Base-by-base conservation (phyloP, 2,797 vertebrate genomes). In the Hoplostethus atlanticus region DNA sequence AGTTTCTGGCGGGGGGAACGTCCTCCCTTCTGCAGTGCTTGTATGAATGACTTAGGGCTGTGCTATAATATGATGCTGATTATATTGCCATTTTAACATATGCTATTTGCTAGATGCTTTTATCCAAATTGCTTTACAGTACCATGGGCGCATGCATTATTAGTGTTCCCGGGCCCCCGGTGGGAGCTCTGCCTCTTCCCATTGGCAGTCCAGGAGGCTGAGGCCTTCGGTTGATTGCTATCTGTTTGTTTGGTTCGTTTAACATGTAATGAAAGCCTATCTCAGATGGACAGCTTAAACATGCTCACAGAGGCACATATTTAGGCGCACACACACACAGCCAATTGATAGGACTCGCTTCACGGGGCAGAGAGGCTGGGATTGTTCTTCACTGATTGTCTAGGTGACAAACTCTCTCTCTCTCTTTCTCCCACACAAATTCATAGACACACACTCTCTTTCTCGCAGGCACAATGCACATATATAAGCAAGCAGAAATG, bases 171-270 rank as follows among this genome's bases (percentile, higher is more conserved):
- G 73, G 66, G 21, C 21, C 50, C 78, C 75, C 71, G 60, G 73
- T 63, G 64, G 71, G 42, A 80, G 31, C 70, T 75, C 46, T 82
- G 71, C 50, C 58, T 84, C 61, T 81, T 77, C 64, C 53, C 53
- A 85, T 73, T 71, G 80, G 71, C 71, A 62, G 66, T 66, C 16
- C 46, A 34, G 42, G 57, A 21, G 74, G 77, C 76, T 80, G 70
- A 81, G 71, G 56, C 73, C 78, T 58, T 79, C 61, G 69, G 62
- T 42, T 84, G 87, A 92, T 90, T 91, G 81, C 85, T 86, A 85
- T 89, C 81, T 17, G 77, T 89, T 89, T 87, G 77, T 86, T 75
- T 83, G 89, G 75, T 87, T 90, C 83, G 89, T 93, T 94, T 90
- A 87, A 76, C 71, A 57, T 68, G 68, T 90, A 89, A 90, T 89